Evolutionary conservation across 2,113 vertebrate species (phyloP), one percentile per base, ranked within the genome.

Genomic region (Diadophis punctatus): DNA sequence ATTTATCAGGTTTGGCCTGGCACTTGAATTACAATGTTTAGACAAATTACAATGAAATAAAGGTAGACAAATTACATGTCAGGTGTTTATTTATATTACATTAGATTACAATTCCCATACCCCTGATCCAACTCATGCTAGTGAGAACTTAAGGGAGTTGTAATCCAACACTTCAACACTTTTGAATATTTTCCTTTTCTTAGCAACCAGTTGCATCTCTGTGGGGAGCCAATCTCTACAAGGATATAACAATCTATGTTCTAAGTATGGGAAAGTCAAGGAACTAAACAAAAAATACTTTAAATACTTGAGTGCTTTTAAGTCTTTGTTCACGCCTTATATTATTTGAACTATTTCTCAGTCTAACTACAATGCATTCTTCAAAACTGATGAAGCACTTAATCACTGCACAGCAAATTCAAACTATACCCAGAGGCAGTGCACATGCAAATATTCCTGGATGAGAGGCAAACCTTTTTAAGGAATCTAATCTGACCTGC

Each of bases 291-390:
- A 1, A 94, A 92, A 86, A 88, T 94, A 86, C 51, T 88, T 86
- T 90, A 91, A 88, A 86, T 52, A 90, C 55, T 87, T 23, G 88
- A 49, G 68, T 86, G 87, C 91, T n/a, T 90, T 87, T 48, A 89
- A 94, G 86, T 30, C 51, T 86, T 34, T n/a, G 93, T 80, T 90
- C 52, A 90, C 22, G 63, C 80, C 88, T 92, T 80, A 86, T 93
- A 91, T 88, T 92, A 63, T 90, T 93, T 84, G 91, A 90, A 92
- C 91, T 74, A 91, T 48, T 94, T 93, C 95, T 95, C 56, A 2
- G 27, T 63, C 92, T 93, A 96, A 96, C 94, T 89, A 85, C 43
- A 94, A 39, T 4, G 90, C 95, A 94, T 93, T 96, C 95, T 93
- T 94, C 90, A 68, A 58, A 91, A 93, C 86, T 95, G 34, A 7